phyloP scores from a whole-genome alignment of 2,888 invertebrate genomes.

The Syrista parreyssii region DNA sequence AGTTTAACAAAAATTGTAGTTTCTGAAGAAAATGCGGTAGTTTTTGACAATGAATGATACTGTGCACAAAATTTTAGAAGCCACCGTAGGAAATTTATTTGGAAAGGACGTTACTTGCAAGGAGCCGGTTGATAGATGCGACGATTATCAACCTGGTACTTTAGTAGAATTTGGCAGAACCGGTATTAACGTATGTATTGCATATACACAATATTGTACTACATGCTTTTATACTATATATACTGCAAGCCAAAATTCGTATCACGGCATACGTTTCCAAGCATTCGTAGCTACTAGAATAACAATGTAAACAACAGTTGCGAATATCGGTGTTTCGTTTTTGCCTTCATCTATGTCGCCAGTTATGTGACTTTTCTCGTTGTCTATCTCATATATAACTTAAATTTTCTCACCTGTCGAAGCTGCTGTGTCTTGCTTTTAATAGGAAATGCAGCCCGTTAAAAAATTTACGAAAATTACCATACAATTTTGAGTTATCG shows the following conservation, averaged over 20 bases:
- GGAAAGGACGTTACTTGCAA: constrained; percentile 58
- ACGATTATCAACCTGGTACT: constrained; percentile 58
- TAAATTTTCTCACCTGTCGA: not conserved
- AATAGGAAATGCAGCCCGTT: not conserved
- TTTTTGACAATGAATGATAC: constrained; percentile 43
- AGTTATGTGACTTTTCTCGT: not conserved
- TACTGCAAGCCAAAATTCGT: not conserved
- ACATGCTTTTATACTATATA: not conserved
- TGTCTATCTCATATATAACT: not conserved
- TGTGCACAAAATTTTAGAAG: constrained; percentile 50
- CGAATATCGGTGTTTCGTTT: not conserved
- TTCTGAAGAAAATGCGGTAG: not conserved
- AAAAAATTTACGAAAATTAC: not conserved
- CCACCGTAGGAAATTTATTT: constrained; percentile 53
- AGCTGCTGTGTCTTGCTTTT: not conserved
- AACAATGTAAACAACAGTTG: not conserved
- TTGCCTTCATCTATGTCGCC: not conserved
- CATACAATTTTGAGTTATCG: not conserved
- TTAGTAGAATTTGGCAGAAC: constrained; percentile 57
- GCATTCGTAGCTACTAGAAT: not conserved
- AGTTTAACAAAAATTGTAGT: not conserved
- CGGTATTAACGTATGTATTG: constrained; percentile 44
- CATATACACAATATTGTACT: not conserved
- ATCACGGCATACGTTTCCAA: not conserved
- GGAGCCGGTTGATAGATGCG: constrained; percentile 56